Evolutionary conservation across 2,113 vertebrate genomes (phyloP).

Genomic region (Deroptyus accipitrinus): DNA sequence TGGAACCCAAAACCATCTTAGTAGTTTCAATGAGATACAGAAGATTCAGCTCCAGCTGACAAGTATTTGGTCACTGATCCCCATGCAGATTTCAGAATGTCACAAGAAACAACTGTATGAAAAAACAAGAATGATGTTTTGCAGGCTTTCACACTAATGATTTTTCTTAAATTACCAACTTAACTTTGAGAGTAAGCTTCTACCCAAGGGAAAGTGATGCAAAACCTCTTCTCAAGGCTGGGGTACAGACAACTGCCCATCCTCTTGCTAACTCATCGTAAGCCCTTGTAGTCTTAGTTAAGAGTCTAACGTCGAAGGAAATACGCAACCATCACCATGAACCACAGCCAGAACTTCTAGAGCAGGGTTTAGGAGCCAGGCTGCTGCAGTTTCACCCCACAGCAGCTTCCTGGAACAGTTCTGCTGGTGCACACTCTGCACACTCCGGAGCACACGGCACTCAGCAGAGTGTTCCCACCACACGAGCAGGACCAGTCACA

Average conservation of each 20-base stretch:
- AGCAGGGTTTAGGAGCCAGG: not conserved
- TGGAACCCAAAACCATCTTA: not conserved
- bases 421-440: not conserved
- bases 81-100: not conserved
- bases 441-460: not conserved
- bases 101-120: not conserved
- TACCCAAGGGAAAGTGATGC: not conserved
- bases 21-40: not conserved
- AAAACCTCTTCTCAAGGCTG: not conserved
- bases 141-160: not conserved
- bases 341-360: not conserved
- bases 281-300: not conserved
- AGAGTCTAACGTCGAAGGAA: not conserved
- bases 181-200: not conserved
- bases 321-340: not conserved
- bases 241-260: not conserved
- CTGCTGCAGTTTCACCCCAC: fast-evolving
- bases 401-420: not conserved
- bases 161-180: not conserved
- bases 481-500: not conserved
- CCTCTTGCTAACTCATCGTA: not conserved
- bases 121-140: not conserved
- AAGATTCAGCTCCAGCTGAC: not conserved
- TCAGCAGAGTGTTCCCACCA: not conserved
- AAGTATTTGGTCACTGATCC: not conserved